Evolutionary conservation across 2,113 vertebrate genomes (phyloP), one percentile per base, ranked within the genome.

Genomic region (Spermophilus dauricus): DNA sequence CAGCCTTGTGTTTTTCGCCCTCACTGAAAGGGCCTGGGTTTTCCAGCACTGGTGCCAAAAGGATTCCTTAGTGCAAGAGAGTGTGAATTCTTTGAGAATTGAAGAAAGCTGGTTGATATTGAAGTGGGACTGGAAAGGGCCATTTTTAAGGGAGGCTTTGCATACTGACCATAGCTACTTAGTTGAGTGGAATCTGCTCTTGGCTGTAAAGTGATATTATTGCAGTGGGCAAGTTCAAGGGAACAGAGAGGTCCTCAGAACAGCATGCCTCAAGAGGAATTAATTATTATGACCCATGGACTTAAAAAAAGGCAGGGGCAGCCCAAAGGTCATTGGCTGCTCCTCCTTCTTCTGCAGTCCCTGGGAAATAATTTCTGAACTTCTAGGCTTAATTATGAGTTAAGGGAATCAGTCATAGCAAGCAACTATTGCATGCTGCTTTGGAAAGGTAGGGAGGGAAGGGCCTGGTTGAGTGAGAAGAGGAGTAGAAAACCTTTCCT

Each of bases 331-430:
- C 73, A 91, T 12, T 18, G 91, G 9, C 81, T 73, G 93, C 83
- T 76, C 73, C 30, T 96, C 32, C 75, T 88, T 95, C 37, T 63
- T 42, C 8, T 84, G 48, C 22, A 67, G 13, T 96, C 91, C 63
- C 70, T 97, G 94, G 75, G 95, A 97, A 97, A 70, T 95, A 39
- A 86, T 87, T 91, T 94, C 61, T 93, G 86, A 82, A 89, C 67
- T 94, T 96, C 45, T 16, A 80, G 69, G 42, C 48, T 53, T 16
- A 56, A 30, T 78, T 48, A 85, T 24, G 91, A 70, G 37, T 42
- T 63, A 20, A 88, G 22, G 51, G n/a, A 8, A 72, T 39, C 4
- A 13, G 32, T 65, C 4, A 34, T 0, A 69, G 45, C 39, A 85
- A 69, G 22, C 58, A 67, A 39, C 20, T 77, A 28, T 51, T 51